These are phyloP conservation scores for Drosophila santomea DNA, from an alignment of 1,140 invertebrate genomes.

Conservation along the genomic window DNA sequence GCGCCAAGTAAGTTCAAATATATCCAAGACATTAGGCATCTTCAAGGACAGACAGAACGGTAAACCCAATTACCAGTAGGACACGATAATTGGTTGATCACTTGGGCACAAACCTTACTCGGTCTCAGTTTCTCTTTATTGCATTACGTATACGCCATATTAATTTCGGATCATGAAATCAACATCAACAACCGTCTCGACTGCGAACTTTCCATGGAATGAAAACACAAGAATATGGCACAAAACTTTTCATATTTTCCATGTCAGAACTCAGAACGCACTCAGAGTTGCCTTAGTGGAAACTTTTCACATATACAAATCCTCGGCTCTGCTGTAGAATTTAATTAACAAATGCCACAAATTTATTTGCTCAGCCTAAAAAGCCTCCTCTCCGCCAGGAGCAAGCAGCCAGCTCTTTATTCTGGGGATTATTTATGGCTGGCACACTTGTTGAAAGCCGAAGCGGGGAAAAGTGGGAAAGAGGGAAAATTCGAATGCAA, in stretches of 20 bases:
- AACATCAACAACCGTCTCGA: constrained; percentile 1
- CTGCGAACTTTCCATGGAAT: not conserved
- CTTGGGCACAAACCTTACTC: not conserved
- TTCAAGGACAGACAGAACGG: not conserved
- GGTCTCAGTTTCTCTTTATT: constrained; percentile 46
- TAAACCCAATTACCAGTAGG: not conserved
- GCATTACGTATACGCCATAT: constrained; percentile 38
- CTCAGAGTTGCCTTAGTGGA: constrained; percentile 12
- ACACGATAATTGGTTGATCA: constrained; percentile 29
- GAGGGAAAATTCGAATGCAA: constrained; percentile 2
- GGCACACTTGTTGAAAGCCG: constrained; percentile 19
- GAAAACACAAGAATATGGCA: not conserved
- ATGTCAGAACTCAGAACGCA: constrained; percentile 1
- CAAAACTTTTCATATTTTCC: constrained; percentile 37
- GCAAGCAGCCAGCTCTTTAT: constrained; percentile 10
- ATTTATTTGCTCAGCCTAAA: constrained; percentile 34
- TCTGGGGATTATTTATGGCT: constrained; percentile 9
- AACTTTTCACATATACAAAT: constrained; percentile 47
- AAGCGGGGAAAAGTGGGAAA: constrained; percentile 1
- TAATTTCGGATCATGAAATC: constrained; percentile 48
- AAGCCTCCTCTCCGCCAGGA: constrained; percentile 4
- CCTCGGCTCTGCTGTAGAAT: constrained; percentile 22
- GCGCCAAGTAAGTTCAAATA: not conserved
- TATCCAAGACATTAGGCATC: not conserved
- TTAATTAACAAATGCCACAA: constrained; percentile 55